Evolutionary conservation across 2,888 invertebrate species (phyloP), one percentile per base, ranked within the genome.

Genomic region (Pandemis cinnamomeana): DNA sequence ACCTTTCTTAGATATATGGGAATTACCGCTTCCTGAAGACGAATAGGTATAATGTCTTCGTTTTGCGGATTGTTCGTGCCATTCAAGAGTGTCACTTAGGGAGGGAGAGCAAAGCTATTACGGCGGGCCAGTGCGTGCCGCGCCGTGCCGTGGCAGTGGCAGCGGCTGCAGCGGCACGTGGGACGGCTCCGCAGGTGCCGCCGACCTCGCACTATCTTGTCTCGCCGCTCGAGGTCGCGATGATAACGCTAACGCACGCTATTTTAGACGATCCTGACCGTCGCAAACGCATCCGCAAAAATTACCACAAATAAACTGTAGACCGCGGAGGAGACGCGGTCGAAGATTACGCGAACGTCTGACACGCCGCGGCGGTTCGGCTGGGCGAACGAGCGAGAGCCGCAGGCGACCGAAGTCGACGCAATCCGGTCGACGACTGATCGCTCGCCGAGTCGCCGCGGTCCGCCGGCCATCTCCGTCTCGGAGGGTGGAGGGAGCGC

Each of bases 221-320:
- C 91, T 90, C 91, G 90, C 87, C 90, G 87, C 84, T 86, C 92
- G 93, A 91, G 90, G 92, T 91, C 91, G 89, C 88, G 87, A 85
- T 92, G 93, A 93, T 93, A 93, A 93, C 92, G 89, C 87, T 93
- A 93, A 93, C 92, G 89, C 87, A 90, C 89, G 89, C 91, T 93
- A 92, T 92, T 92, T 92, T 85, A 78, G 80, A 79, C 86, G 87
- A 82, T 87, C 87, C 86, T 86, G 89, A 89, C 90, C 89, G 87
- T 87, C 90, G 90, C 89, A 86, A 88, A 89, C 90, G 89, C 90
- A 91, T 84, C 84, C 88, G 86, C 84, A 78, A 82, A 72, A 85
- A 84, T 86, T 85, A 86, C 86, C 84, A 84, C 84, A 80, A 83
- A 81, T 83, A 86, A 88, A 87, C 87, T 90, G 88, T 84, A 86